Evolutionary conservation across 2,113 vertebrate species (phyloP).

Genomic region (Phrynosoma blainvillii): DNA sequence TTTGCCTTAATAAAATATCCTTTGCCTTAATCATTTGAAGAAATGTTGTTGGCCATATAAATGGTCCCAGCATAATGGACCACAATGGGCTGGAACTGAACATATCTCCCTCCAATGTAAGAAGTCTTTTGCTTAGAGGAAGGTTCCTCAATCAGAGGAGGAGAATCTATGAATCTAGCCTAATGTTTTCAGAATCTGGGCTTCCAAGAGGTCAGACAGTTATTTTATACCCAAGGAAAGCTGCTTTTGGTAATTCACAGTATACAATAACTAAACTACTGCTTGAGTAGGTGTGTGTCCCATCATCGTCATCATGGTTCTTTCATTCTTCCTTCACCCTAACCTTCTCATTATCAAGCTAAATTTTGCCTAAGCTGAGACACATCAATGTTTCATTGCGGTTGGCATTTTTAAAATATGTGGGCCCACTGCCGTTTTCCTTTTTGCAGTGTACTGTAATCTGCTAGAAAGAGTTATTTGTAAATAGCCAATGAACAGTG

Average conservation of each 20-base stretch:
- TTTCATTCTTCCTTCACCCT: not conserved
- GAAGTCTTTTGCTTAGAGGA: not conserved
- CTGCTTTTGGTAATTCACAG: not conserved
- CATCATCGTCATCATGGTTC: too few relatives aligned
- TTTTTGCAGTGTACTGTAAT: fast-evolving
- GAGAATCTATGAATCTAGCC: not conserved
- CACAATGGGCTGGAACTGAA: not conserved
- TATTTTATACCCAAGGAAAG: not conserved
- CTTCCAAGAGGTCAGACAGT: not conserved
- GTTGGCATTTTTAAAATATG: slow-evolving; percentile 16
- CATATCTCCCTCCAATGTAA: not conserved
- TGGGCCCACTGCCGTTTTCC: slow-evolving; percentile 12
- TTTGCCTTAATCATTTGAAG: not conserved
- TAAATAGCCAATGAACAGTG: slow-evolving; percentile 11
- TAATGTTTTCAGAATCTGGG: not conserved
- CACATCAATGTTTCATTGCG: not conserved
- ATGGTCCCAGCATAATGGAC: not conserved
- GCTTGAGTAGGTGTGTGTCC: too few relatives aligned
- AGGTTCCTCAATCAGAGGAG: not conserved
- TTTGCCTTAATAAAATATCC: not conserved
- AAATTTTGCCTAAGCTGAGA: not conserved
- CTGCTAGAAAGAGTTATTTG: slow-evolving; percentile 36
- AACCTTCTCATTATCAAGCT: not conserved
- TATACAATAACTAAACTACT: not conserved
- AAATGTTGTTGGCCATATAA: not conserved